Conservation (phyloP, 2,888 invertebrate genomes). For the Eubasilissa splendida region DNA sequence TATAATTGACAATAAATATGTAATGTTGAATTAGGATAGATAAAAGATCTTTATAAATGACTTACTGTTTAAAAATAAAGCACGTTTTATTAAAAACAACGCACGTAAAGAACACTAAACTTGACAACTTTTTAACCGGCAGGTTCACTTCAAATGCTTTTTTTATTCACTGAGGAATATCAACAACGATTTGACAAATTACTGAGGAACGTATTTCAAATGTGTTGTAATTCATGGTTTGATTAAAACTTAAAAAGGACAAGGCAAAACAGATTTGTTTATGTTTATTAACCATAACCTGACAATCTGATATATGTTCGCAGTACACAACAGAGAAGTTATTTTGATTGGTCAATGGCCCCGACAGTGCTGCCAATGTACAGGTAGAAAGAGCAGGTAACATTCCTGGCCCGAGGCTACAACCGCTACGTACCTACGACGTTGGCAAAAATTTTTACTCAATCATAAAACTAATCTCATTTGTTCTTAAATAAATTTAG, state of each 20-base stretch:
- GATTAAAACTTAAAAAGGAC: neutral
- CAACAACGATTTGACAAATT: neutral
- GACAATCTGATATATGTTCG: neutral
- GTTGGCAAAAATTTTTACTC: neutral
- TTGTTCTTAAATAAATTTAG: neutral
- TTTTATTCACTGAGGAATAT: neutral
- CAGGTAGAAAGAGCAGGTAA: conserved; percentile 44
- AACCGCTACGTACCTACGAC: neutral
- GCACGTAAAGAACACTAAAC: neutral
- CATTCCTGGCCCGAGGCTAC: conserved; percentile 12
- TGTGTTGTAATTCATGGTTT: conserved; percentile 22
- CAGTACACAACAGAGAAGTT: conserved; percentile 17
- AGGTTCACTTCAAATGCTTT: neutral
- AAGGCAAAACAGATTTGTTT: conserved; percentile 32
- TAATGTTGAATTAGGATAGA: neutral
- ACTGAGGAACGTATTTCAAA: neutral
- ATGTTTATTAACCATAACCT: conserved; percentile 44
- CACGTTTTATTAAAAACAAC: neutral
- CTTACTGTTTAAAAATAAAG: conserved; percentile 10
- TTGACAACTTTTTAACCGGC: neutral
- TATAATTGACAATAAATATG: neutral
- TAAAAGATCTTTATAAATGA: neutral
- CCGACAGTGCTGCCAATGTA: conserved; percentile 47
- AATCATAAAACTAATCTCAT: neutral
- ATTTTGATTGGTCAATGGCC: conserved; percentile 53